Conservation (phyloP, 2,797 vertebrate species). For the Propithecus deckenii region DNA sequence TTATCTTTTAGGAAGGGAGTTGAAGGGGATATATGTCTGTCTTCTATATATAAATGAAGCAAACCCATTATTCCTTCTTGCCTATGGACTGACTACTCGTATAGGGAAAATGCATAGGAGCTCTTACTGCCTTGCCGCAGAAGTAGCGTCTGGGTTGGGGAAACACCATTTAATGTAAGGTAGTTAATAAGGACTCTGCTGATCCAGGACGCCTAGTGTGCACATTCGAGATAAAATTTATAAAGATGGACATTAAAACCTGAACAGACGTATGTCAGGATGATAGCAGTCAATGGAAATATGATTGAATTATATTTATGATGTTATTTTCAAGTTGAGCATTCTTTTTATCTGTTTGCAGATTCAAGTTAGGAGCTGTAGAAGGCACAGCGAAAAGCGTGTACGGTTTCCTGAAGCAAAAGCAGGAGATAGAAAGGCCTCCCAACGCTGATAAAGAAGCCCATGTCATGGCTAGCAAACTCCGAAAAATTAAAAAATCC, state of each 20-base stretch:
- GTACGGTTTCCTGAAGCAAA: fast-evolving
- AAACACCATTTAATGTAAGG: not conserved
- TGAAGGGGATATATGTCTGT: not conserved
- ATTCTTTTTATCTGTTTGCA: constrained; percentile 50
- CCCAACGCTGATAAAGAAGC: constrained; percentile 67
- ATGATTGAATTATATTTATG: not conserved
- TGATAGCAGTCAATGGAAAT: not conserved
- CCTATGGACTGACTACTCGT: not conserved
- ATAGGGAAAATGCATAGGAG: not conserved
- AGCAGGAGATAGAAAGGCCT: constrained; percentile 20
- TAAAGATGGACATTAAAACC: not conserved
- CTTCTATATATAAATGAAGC: not conserved
- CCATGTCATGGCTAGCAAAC: constrained; percentile 44
- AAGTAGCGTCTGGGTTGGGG: not conserved
- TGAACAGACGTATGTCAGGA: not conserved
- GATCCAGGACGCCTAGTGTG: not conserved
- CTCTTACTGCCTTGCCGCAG: not conserved
- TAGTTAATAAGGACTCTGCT: not conserved
- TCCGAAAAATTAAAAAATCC: constrained; percentile 75
- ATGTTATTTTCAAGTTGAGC: not conserved
- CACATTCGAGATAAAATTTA: not conserved
- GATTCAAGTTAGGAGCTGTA: constrained; percentile 63
- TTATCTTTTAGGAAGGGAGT: not conserved
- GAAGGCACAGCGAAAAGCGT: not conserved
- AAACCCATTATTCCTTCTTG: not conserved